phyloP scores from a whole-genome alignment of 2,797 vertebrate species.

The Loris lydekkerianus region DNA sequence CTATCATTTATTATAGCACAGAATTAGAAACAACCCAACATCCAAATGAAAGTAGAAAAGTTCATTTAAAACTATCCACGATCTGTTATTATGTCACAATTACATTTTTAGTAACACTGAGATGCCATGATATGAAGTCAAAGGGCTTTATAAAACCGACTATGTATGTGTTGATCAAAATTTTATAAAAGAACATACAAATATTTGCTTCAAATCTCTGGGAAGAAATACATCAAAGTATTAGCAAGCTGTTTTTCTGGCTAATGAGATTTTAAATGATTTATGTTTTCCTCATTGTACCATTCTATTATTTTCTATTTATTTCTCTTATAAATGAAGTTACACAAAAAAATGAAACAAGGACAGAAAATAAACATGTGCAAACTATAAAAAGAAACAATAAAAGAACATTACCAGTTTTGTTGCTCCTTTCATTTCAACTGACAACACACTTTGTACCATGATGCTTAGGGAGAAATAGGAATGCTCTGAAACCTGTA shows the following conservation, averaged over 20 bases:
- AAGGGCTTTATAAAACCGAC: not conserved
- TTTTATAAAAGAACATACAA: not conserved
- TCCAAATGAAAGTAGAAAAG: not conserved
- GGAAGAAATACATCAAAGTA: constrained; percentile 41
- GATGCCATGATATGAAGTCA: not conserved
- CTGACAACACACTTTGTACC: not conserved
- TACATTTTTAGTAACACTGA: not conserved
- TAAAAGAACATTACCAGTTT: not conserved
- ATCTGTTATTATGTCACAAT: constrained; percentile 1
- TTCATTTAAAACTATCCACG: not conserved
- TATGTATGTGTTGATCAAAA: not conserved
- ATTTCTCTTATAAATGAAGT: constrained; percentile 24
- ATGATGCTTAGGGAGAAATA: not conserved
- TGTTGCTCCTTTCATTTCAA: not conserved
- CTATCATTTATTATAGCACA: not conserved
- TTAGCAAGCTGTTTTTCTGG: not conserved
- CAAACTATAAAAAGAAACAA: not conserved
- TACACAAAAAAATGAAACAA: not conserved
- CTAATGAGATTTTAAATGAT: constrained; percentile 3
- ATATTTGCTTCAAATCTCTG: constrained; percentile 16
- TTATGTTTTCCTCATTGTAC: not conserved
- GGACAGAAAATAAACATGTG: not conserved
- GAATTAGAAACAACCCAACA: not conserved
- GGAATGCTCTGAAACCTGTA: not conserved
- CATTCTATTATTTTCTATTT: not conserved